Evolutionary conservation across 1,140 invertebrate genomes (phyloP).

Genomic region (Euwallacea similis): DNA sequence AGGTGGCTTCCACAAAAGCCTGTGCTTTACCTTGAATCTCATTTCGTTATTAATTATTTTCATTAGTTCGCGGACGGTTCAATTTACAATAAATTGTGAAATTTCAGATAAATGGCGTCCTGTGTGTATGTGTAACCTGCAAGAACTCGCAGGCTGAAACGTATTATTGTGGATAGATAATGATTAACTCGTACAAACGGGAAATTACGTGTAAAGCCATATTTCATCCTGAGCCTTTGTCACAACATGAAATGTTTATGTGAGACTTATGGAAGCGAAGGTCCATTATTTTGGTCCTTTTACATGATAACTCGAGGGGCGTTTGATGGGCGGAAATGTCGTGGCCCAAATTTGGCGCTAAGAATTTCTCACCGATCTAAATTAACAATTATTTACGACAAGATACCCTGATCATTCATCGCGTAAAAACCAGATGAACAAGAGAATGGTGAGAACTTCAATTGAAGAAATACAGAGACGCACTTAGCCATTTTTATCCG

Average conservation of each 20-base stretch:
- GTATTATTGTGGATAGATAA: slow-evolving; percentile 38
- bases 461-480: slow-evolving; percentile 7
- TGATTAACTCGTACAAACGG: slow-evolving; percentile 38
- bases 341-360: no score
- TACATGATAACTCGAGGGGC: no score
- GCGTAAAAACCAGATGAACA: background rate
- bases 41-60: slow-evolving; percentile 41
- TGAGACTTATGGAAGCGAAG: slow-evolving; percentile 8
- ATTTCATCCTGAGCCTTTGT: slow-evolving; percentile 31
- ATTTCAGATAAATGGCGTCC: slow-evolving; percentile 36
- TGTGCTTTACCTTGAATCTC: slow-evolving; percentile 28
- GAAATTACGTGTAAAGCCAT: slow-evolving; percentile 32
- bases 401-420: no score
- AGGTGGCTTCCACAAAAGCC: slow-evolving; percentile 5
- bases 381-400: no score
- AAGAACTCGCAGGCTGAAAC: slow-evolving; percentile 19
- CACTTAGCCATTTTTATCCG: background rate
- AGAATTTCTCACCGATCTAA: no score
- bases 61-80: slow-evolving; percentile 38
- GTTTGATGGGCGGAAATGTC: no score
- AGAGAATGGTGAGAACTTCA: slow-evolving; percentile 17
- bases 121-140: slow-evolving; percentile 22
- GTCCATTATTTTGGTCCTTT: no score
- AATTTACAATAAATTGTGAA: slow-evolving; percentile 42
- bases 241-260: slow-evolving; percentile 21